Base-by-base conservation (phyloP, 2,797 vertebrate species). In the Capromys pilorides region DNA sequence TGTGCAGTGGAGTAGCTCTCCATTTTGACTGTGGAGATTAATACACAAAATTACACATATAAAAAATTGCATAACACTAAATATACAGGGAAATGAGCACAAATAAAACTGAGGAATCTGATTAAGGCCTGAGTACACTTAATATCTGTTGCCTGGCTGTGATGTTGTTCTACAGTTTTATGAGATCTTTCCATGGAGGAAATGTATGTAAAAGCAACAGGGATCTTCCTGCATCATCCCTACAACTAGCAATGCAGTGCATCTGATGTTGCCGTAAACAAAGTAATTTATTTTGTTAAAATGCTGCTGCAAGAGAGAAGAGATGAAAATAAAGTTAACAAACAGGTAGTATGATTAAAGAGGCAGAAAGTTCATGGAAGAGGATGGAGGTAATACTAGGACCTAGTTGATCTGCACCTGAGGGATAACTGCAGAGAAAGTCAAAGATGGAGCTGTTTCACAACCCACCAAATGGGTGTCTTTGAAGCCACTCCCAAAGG, bases 21-120 rank as follows among this genome's bases (percentile, higher is more conserved):
- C 12, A 2, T 12, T 54, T 45, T 49, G 45, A 31, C 39, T 1
- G 41, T 22, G 54, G 14, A 14, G n/a, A 33, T 5, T 59, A 45
- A 33, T 14, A 21, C 1, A 5, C 1, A 6, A n/a, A 36, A 36
- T 28, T n/a, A 3, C 4, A 28, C 3, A 2, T 10, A 21, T 31
- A 5, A 71, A 33, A 59, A 67, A 45, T 6, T n/a, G 13, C 13
- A 39, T 0, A 41, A 26, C 14, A 28, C 33, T 67, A 33, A 51
- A 45, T 45, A 51, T 2, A 1, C 19, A 21, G 26, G 54, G 12
- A 33, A 31, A 31, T 22, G 36, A 41, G 11, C 28, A 12, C 6
- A 39, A n/a, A 36, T 36, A 22, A 85, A 73, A 12, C 36, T 21
- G 8, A n/a, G 80, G 33, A 2, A 11, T 36, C 41, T 36, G 6